These are phyloP conservation scores for Plebejus anna DNA, from an alignment of 2,888 invertebrate genomes.

Conservation along the genomic window DNA sequence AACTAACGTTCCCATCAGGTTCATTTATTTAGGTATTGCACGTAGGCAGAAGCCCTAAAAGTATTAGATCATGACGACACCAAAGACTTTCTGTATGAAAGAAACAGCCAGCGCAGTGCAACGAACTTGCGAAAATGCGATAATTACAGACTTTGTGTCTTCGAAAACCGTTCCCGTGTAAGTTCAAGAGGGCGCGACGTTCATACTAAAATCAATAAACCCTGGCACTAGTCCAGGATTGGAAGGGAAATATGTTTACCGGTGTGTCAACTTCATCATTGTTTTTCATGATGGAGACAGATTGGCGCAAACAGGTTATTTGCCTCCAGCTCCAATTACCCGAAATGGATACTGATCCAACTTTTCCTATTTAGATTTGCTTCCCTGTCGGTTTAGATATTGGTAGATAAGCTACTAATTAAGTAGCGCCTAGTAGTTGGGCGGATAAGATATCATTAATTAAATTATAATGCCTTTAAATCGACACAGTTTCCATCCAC, in stretches of 20 bases:
- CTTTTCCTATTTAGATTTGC: constrained; percentile 3
- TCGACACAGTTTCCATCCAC: no score
- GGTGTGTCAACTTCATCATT: constrained; percentile 41
- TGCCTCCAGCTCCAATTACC: constrained; percentile 21
- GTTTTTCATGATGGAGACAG: constrained; percentile 41
- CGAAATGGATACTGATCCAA: constrained; percentile 15
- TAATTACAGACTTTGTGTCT: background rate
- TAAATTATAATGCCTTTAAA: no score
- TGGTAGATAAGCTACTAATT: background rate
- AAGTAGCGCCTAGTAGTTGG: background rate
- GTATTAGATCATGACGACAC: background rate
- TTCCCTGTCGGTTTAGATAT: background rate
- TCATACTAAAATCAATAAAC: constrained; percentile 42
- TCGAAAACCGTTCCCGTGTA: constrained; percentile 29
- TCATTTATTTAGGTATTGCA: background rate
- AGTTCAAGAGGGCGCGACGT: constrained; percentile 29
- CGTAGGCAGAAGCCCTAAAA: no score
- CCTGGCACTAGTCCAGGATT: constrained; percentile 42
- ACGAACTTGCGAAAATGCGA: background rate
- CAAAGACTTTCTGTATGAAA: background rate
- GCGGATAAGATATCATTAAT: no score
- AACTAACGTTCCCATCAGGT: background rate
- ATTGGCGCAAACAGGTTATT: constrained; percentile 33
- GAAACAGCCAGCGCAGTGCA: background rate
- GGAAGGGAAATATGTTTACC: constrained; percentile 44